These are phyloP conservation scores for Dunckerocampus dactyliophorus DNA, from an alignment of 2,113 vertebrate species.

Conservation along the genomic window DNA sequence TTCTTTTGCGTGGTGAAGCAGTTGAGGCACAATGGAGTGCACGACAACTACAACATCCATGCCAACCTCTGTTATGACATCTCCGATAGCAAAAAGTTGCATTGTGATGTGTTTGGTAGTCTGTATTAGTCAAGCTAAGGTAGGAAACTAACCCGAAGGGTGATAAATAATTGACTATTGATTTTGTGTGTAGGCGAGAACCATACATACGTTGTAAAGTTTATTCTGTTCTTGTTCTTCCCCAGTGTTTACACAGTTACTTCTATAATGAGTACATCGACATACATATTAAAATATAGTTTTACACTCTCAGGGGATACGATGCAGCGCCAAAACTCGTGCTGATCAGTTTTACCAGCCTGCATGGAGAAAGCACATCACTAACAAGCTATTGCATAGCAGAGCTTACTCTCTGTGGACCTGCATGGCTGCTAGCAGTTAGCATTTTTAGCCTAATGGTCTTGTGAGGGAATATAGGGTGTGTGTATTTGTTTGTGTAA, in stretches of 20 bases:
- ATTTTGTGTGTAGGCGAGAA: no score
- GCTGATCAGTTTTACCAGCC: not conserved
- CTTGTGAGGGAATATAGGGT: not conserved
- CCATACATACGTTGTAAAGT: no score
- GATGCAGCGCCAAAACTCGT: not conserved
- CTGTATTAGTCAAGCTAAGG: no score
- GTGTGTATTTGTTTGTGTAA: not conserved
- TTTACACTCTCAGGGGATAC: not conserved
- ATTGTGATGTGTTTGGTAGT: no score
- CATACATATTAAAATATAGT: constrained; percentile 1
- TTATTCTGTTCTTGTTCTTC: no score
- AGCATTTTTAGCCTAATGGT: not conserved
- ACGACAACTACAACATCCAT: no score
- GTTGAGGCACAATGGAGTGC: no score
- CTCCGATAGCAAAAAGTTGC: no score
- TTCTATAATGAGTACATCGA: not conserved
- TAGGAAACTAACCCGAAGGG: no score
- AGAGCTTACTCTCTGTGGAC: not conserved
- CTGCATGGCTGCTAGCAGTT: not conserved
- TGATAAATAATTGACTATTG: no score
- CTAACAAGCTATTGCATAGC: not conserved
- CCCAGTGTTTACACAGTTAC: not conserved
- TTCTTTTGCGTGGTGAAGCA: no score
- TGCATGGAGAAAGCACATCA: not conserved
- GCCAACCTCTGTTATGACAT: no score